Base-by-base conservation (phyloP, 2,113 vertebrate species). In the Ageneiosus marmoratus region DNA sequence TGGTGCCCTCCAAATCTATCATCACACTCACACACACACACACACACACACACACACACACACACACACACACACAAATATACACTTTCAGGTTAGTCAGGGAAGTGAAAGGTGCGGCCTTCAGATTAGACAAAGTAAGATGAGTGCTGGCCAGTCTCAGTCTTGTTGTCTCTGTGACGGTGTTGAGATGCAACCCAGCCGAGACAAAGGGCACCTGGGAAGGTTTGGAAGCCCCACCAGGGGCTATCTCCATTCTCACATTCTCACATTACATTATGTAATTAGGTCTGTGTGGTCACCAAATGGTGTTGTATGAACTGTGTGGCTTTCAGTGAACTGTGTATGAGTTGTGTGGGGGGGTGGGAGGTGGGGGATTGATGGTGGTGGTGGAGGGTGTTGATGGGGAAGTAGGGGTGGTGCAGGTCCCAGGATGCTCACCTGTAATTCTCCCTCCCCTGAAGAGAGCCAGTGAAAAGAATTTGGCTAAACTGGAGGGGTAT, bases 201-300 rank as follows among this genome's bases (percentile, higher is more conserved):
- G 48, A 89, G 84, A 90, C 88, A 93, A 94, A 84, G 83, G 85
- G 76, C 83, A 85, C 83, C 77, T 83, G 87, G 79, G 82, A 83
- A 92, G 86, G 88, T 87, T 53, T 75, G 50, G 73, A 24, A 55
- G 18, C n/a, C 48, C 86, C 88, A 89, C 89, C 53, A 83, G 83
- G 87, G 91, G 80, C 91, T 85, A 90, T 91, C 92, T 91, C 89
- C 90, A 88, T 87, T 90, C 86, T 87, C 91, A 65, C 79, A 88
- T 87, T 89, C 93, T 95, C 92, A 88, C 86, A 91, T 95, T 94
- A 93, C 94, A 89, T 92, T 89, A 89, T 89, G 88, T 91, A 93
- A 95, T 91, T 92, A 90, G 91, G 88, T 84, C 88, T 86, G 86
- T 89, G 74, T 88, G 81, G 92, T 87, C 85, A 89, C 90, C 93